Conservation (phyloP, 2,113 vertebrate species). For the Furnarius figulus region DNA sequence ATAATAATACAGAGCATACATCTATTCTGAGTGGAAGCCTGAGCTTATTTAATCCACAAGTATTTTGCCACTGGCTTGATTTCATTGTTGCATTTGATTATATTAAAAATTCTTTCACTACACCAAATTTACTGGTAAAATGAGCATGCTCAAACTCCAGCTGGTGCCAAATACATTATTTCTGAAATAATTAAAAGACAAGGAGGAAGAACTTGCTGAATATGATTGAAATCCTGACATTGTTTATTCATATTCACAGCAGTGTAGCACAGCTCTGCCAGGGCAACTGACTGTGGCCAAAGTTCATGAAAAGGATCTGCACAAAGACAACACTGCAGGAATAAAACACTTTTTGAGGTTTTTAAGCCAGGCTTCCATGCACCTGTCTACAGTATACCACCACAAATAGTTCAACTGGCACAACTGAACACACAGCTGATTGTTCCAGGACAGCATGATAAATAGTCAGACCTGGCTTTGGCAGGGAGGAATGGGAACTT, state of each 20-base stretch:
- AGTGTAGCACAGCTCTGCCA: not conserved
- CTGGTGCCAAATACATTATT: not conserved
- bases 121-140: not conserved
- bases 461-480: not conserved
- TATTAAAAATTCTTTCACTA: not conserved
- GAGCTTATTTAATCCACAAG: not conserved
- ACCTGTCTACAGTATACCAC: not conserved
- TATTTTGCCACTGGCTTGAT: slow-evolving; percentile 5
- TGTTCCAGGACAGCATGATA: not conserved
- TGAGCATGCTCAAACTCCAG: not conserved
- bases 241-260: not conserved
- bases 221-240: not conserved
- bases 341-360: accelerated
- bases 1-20: not conserved
- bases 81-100: not conserved
- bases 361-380: not conserved
- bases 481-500: not conserved
- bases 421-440: not conserved
- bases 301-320: not conserved
- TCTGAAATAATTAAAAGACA: not conserved
- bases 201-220: not conserved
- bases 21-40: not conserved
- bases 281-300: not conserved
- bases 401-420: not conserved
- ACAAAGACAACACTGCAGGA: not conserved